Conservation (phyloP, 1,140 invertebrate species). For the Paralvinella palmiformis region DNA sequence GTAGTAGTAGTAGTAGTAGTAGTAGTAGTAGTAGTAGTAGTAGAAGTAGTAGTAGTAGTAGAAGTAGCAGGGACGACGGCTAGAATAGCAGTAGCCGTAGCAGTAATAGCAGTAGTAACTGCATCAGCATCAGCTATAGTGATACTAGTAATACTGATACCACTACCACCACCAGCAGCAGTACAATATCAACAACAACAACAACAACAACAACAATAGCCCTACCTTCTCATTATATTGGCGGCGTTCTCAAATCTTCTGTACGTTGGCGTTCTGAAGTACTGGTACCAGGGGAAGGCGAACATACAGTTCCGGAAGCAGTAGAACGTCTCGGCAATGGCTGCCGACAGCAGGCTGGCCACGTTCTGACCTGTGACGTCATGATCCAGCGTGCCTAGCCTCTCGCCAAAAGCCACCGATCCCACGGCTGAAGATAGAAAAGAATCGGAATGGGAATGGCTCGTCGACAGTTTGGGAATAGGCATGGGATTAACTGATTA, state of each 20-base stretch:
- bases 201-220: too few relatives aligned
- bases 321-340: constrained; percentile 13
- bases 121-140: not conserved
- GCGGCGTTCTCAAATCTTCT: constrained; percentile 12
- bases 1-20: not conserved
- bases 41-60: not conserved
- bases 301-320: constrained; percentile 18
- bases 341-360: not conserved
- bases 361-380: not conserved
- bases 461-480: too few relatives aligned
- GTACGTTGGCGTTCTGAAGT: constrained; percentile 17
- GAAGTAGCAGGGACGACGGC: not conserved
- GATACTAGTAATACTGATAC: too few relatives aligned
- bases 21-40: not conserved
- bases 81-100: too few relatives aligned
- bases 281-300: constrained; percentile 19
- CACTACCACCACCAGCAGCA: too few relatives aligned
- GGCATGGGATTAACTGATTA: too few relatives aligned
- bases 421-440: constrained; percentile 20
- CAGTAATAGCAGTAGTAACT: constrained; percentile 1
- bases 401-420: constrained; percentile 15
- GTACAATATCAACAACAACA: too few relatives aligned
- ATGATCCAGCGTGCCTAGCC: constrained; percentile 7
- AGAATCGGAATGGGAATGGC: too few relatives aligned
- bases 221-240: constrained; percentile 13